Evolutionary conservation across 2,113 vertebrate genomes (phyloP).

Genomic region (Poeciliopsis prolifica): DNA sequence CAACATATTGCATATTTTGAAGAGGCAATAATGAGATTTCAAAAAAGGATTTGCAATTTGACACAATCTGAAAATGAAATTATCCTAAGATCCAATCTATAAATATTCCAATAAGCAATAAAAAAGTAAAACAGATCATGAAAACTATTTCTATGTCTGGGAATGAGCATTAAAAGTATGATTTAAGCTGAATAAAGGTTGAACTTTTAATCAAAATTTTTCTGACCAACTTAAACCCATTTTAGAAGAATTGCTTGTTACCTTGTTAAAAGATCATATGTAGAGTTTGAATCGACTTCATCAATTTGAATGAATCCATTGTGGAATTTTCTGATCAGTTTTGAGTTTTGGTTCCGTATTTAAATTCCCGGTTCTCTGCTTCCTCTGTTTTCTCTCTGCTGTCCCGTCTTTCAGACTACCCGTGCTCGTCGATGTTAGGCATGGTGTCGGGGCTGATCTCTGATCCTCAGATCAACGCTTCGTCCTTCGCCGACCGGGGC

Average conservation of each 20-base stretch:
- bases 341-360: background rate
- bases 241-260: no score
- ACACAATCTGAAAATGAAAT: background rate
- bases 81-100: background rate
- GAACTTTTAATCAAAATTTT: no score
- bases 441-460: conserved; percentile 96
- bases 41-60: background rate
- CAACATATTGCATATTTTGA: no score
- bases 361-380: conserved; percentile 6
- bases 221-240: no score
- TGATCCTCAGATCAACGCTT: conserved; percentile 93
- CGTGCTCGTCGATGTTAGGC: conserved; percentile 94
- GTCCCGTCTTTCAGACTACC: conserved; percentile 78
- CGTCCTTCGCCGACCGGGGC: conserved; percentile 87
- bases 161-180: no score
- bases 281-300: no score
- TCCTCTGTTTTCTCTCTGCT: background rate
- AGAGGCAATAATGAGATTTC: background rate
- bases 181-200: no score
- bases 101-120: background rate
- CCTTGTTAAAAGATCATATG: no score
- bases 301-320: conserved; percentile 1
- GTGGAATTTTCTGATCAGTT: conserved; percentile 7
- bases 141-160: no score
- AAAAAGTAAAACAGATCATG: background rate